These are phyloP conservation scores for Acyrthosiphon pisum DNA, from an alignment of 1,140 invertebrate genomes.

Conservation along the genomic window DNA sequence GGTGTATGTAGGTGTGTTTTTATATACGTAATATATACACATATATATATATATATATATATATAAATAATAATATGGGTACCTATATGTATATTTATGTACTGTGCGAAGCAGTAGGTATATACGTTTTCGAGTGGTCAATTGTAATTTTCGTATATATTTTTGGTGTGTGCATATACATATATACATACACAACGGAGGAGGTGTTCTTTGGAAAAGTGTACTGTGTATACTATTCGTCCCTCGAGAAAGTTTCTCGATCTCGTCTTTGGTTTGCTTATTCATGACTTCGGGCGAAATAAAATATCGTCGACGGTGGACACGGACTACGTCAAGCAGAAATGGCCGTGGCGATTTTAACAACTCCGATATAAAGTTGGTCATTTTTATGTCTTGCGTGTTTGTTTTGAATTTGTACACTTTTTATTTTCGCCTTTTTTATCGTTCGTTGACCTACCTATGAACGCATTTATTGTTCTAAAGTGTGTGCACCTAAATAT, in stretches of 20 bases:
- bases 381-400: constrained; percentile 10
- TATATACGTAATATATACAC: background rate
- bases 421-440: background rate
- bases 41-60: background rate
- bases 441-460: constrained; percentile 17
- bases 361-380: background rate
- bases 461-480: background rate
- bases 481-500: background rate
- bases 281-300: constrained; percentile 30
- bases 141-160: constrained; percentile 27
- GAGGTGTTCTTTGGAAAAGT: background rate
- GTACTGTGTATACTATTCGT: background rate
- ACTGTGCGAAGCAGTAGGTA: background rate
- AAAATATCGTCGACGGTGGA: background rate
- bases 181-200: background rate
- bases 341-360: constrained; percentile 4
- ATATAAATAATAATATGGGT: background rate
- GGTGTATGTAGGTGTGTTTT: background rate
- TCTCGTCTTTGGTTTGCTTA: constrained; percentile 32
- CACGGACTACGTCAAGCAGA: background rate
- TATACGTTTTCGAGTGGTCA: background rate
- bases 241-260: constrained; percentile 36
- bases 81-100: background rate
- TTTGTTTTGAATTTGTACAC: constrained; percentile 24
- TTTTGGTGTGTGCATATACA: background rate